These are phyloP conservation scores for Myotis vivesi DNA, from an alignment of 2,797 vertebrate genomes.

Conservation along the genomic window DNA sequence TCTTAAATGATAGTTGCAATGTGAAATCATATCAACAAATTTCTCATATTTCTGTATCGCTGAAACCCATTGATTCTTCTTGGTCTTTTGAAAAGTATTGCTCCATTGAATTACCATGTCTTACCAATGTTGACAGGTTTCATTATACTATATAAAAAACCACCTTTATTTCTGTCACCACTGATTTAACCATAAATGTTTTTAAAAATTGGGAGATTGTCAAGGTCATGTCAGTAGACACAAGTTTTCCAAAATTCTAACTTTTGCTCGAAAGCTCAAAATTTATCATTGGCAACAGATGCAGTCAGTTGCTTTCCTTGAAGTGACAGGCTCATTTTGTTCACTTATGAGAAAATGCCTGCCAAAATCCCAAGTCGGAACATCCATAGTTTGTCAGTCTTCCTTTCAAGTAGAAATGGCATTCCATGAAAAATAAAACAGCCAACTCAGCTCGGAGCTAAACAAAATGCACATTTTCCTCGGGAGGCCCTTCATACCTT, in stretches of 20 bases:
- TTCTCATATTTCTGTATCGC: neutral
- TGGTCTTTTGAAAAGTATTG: conserved; percentile 25
- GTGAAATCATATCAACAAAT: neutral
- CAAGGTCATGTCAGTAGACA: conserved; percentile 34
- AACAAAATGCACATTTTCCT: conserved; percentile 25
- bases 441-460: neutral
- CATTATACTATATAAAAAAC: conserved; percentile 28
- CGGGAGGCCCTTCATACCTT: neutral
- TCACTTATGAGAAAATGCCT: conserved; percentile 66
- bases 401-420: conserved; percentile 64
- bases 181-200: conserved; percentile 33
- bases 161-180: conserved; percentile 45
- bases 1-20: conserved; percentile 25
- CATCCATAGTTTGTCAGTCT: conserved; percentile 60
- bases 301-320: conserved; percentile 55
- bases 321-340: conserved; percentile 70
- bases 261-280: conserved; percentile 60
- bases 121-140: conserved; percentile 35
- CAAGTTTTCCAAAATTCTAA: conserved; percentile 58
- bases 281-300: conserved; percentile 61
- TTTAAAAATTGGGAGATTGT: conserved; percentile 3
- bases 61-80: neutral
- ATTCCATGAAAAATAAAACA: conserved; percentile 39
- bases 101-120: neutral
- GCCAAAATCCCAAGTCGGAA: conserved; percentile 66